A percentile compares a stretch with the other conserved stretches of the same genome.
Conservation (phyloP, 2,797 vertebrate species). For the Phoeniculus purpureus region DNA sequence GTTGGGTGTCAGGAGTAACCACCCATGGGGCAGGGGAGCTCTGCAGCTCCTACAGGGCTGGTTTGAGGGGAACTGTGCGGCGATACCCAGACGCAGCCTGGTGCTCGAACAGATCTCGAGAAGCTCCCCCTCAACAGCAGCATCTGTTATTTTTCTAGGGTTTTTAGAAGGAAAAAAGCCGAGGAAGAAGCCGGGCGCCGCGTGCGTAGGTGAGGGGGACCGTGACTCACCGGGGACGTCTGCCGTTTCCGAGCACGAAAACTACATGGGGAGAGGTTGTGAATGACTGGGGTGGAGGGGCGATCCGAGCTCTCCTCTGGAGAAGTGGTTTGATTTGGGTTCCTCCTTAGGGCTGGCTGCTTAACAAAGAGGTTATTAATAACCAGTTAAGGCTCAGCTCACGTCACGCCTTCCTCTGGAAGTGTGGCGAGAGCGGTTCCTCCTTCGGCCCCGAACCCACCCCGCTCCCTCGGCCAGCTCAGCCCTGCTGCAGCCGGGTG, state of each 20-base stretch:
- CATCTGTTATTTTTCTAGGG: slow-evolving; percentile 63
- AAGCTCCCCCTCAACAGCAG: slow-evolving; percentile 11
- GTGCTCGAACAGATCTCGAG: neutral
- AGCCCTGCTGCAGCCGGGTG: neutral
- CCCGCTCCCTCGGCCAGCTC: neutral
- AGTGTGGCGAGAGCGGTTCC: slow-evolving; percentile 39
- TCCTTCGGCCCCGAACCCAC: neutral
- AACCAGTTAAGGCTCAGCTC: slow-evolving; percentile 12
- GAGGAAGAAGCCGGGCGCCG: neutral
- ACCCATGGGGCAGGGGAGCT: neutral
- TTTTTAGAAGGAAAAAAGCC: neutral
- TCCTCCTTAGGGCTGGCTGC: slow-evolving; percentile 16
- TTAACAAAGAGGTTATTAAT: slow-evolving; percentile 62
- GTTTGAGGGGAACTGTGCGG: neutral
- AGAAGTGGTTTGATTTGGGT: neutral
- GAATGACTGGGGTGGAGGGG: neutral
- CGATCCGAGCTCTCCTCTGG: neutral
- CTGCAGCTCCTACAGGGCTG: rapidly evolving
- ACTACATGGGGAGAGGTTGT: neutral
- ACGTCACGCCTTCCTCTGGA: slow-evolving; percentile 25
- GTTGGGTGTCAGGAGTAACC: neutral
- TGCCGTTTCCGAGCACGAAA: neutral
- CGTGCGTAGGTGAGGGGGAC: slow-evolving; percentile 15
- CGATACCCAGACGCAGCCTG: neutral
- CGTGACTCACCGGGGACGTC: neutral